Evolutionary conservation across 2,888 invertebrate genomes (phyloP).

Genomic region (Alentia gelatinosa): DNA sequence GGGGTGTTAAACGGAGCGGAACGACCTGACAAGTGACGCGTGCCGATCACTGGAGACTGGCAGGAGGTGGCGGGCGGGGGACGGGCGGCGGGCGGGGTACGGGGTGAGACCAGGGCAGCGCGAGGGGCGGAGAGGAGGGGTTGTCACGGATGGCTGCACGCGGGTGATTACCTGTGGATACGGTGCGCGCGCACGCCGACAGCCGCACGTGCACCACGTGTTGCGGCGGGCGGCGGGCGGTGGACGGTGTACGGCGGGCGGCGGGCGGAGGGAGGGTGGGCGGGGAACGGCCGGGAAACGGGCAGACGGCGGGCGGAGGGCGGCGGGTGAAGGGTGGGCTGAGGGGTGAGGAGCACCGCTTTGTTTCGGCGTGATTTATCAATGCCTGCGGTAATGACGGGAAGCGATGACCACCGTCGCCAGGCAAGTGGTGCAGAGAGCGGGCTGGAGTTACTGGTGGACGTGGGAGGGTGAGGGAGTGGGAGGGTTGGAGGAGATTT

Average conservation of each 20-base stretch:
- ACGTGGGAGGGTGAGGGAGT: neutral
- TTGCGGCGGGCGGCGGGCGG: neutral
- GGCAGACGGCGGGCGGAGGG: neutral
- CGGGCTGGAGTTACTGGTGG: neutral
- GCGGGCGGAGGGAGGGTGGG: neutral
- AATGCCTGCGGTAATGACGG: neutral
- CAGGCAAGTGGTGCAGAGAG: neutral
- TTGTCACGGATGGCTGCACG: neutral
- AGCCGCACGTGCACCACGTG: neutral
- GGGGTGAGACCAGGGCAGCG: neutral
- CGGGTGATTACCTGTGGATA: neutral
- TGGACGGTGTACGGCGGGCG: neutral
- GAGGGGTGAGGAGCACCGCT: neutral
- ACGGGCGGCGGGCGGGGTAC: neutral
- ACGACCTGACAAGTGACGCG: neutral
- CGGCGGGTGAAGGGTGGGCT: neutral
- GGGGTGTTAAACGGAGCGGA: neutral
- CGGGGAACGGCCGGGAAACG: neutral
- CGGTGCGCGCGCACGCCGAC: neutral
- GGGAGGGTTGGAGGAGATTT: neutral
- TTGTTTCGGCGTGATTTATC: conserved; percentile 3
- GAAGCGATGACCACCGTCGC: neutral
- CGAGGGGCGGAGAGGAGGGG: neutral
- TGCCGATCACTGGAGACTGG: neutral
- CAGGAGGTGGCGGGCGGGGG: neutral